phyloP scores from a whole-genome alignment of 2,888 invertebrate genomes.

The Yponomeuta sedellus region DNA sequence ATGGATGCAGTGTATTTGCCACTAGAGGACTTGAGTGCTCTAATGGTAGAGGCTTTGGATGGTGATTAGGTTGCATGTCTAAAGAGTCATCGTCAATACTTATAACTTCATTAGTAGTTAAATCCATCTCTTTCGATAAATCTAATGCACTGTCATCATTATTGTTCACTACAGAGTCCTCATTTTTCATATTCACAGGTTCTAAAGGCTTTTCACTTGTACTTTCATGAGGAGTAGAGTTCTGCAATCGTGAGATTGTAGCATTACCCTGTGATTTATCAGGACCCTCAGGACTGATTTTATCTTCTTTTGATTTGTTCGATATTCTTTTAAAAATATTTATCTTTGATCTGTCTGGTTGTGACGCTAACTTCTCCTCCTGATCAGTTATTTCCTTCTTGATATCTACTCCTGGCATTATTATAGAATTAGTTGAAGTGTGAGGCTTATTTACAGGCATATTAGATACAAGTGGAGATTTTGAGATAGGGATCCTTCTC shows the following conservation, averaged over 20 bases:
- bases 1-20: constrained; percentile 63
- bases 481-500: constrained; percentile 68
- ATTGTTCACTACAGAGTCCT: constrained; percentile 66
- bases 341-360: constrained; percentile 89
- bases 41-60: constrained; percentile 27
- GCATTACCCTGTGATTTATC: constrained; percentile 52
- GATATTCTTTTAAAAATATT: constrained; percentile 93
- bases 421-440: constrained; percentile 43
- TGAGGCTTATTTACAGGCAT: constrained; percentile 49
- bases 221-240: constrained; percentile 43
- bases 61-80: constrained; percentile 46
- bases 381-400: constrained; percentile 72
- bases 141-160: constrained; percentile 71
- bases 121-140: constrained; percentile 67
- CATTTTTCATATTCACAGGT: constrained; percentile 49
- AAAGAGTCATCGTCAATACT: constrained; percentile 68
- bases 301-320: constrained; percentile 82
- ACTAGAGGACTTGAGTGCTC: constrained; percentile 36
- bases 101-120: constrained; percentile 69
- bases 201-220: constrained; percentile 42
- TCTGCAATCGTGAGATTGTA: constrained; percentile 61
- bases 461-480: constrained; percentile 63
- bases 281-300: constrained; percentile 54
- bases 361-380: constrained; percentile 81
- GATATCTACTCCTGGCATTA: constrained; percentile 56